Base-by-base conservation (phyloP, 2,888 invertebrate genomes). In the Noctua comes region DNA sequence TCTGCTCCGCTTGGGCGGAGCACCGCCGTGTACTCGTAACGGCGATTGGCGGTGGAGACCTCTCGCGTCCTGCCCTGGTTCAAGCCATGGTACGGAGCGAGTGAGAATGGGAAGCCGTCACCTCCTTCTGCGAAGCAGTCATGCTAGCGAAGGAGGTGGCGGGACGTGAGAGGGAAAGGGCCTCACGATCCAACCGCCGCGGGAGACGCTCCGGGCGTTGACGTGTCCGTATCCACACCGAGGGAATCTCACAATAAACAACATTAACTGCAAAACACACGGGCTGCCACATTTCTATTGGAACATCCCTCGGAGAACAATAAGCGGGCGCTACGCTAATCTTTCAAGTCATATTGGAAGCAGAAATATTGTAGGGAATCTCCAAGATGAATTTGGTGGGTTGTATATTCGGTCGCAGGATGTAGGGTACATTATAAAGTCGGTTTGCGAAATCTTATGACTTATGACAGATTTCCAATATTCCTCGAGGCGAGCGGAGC, bases 391-490 rank as follows among this genome's bases (percentile, higher is more conserved):
- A 90, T 91, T 75, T 88, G 83, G 81, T 83, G 84, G 83, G 88
- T 90, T 92, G 86, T 88, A 86, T 85, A 87, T 86, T 87, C 84
- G 89, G 85, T 85, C 88, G 88, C 86, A 81, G 88, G 89, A 90
- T 92, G 90, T 91, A 90, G 90, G 89, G 90, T 91, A 91, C 91
- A 93, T 93, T 94, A 93, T 92, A 92, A 92, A 93, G 91, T 93
- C 90, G 89, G 92, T 89, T 93, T 93, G 92, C 93, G 90, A 92
- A 94, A 93, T 94, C 94, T 94, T 93, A 93, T 93, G 93, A 95
- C 93, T 94, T 93, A 92, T 94, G 95, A 95, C 95, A 94, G 93
- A 95, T 95, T 95, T 95, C 94, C 95, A 95, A 95, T 95, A 95
- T 93, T 93, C 92, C 92, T 90, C 86, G 89, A 90, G 92, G 93